Base-by-base conservation (phyloP, 2,113 vertebrate genomes). In the Nothobranchius kuhntae region DNA sequence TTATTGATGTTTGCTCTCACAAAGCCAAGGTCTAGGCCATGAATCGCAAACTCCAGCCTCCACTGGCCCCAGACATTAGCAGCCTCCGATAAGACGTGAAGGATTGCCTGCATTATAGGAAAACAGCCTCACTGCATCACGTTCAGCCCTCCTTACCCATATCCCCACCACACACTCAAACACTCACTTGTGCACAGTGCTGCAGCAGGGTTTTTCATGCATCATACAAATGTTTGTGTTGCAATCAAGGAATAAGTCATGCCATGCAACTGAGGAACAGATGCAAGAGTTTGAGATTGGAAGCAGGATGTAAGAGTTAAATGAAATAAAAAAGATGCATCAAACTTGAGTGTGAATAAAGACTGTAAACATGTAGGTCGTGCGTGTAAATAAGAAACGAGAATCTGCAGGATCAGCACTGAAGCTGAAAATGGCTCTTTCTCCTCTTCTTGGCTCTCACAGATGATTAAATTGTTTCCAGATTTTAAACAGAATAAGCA, bases 1-100 rank as follows among this genome's bases (percentile, higher is more conserved):
- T 94, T 93, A 95, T 95, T 95, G 92, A 95, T 94, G 89, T 87
- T 64, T 80, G 91, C 89, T 93, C 91, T 92, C 92, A 93, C 91
- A 94, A 92, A 91, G 91, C 91, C 91, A 91, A 92, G 93, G 94
- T 93, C 93, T 91, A 63, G 89, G 93, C 93, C 89, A 91, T 88
- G 84, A 92, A 94, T 93, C 87, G 84, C 88, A 92, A 90, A 92
- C 90, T 47, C 51, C 88, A 85, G 87, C 83, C 89, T 92, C 91
- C 91, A 80, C 84, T 80, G 77, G 90, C 87, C 91, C 86, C 82
- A 91, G 90, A 93, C 92, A 93, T 94, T 91, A 92, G 91, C 88
- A 84, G 73, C 75, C 72, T 79, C 82, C 92, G 93, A 94, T 92
- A 92, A 93, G 89, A 91, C 87, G 87, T 91, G 93, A 94, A 93